Conservation (phyloP, 2,797 vertebrate genomes). For the Yasuhikotakia modesta region DNA sequence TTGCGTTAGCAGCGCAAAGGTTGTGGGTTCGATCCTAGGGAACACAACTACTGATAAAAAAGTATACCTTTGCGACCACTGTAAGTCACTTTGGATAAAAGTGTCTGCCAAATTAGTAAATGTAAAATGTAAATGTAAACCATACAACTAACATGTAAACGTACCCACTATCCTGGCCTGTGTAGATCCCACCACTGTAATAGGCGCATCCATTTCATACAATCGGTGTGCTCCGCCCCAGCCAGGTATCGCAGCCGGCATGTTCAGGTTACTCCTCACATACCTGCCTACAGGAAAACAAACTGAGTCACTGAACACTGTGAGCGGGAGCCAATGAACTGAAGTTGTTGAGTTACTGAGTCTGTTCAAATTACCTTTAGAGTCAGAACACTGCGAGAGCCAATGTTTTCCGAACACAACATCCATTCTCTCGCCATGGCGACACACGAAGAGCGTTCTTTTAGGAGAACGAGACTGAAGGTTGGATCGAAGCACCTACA, state of each 20-base stretch:
- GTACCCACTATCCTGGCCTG: slow-evolving; percentile 94
- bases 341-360: no score
- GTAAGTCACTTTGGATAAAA: no score
- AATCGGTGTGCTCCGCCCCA: slow-evolving; percentile 87
- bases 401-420: slow-evolving; percentile 98
- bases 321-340: neutral
- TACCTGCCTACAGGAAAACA: slow-evolving; percentile 73
- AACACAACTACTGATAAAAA: no score
- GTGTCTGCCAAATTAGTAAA: no score
- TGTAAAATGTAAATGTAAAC: no score
- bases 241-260: slow-evolving; percentile 88
- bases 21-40: no score
- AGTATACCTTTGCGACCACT: no score
- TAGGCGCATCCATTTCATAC: slow-evolving; percentile 94
- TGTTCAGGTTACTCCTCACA: slow-evolving; percentile 93
- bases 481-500: slow-evolving; percentile 81
- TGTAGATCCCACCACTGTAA: slow-evolving; percentile 94
- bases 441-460: slow-evolving; percentile 93
- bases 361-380: slow-evolving; percentile 84
- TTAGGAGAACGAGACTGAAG: slow-evolving; percentile 81
- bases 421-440: slow-evolving; percentile 97
- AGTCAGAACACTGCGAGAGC: slow-evolving; percentile 94
- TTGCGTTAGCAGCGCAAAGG: no score
- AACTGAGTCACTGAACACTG: slow-evolving; percentile 9
- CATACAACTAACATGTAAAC: slow-evolving; percentile 3